Percentiles rank a stretch among this genome's conserved stretches.
phyloP scores from a whole-genome alignment of 2,888 invertebrate species.

The Aspidapion aeneum region DNA sequence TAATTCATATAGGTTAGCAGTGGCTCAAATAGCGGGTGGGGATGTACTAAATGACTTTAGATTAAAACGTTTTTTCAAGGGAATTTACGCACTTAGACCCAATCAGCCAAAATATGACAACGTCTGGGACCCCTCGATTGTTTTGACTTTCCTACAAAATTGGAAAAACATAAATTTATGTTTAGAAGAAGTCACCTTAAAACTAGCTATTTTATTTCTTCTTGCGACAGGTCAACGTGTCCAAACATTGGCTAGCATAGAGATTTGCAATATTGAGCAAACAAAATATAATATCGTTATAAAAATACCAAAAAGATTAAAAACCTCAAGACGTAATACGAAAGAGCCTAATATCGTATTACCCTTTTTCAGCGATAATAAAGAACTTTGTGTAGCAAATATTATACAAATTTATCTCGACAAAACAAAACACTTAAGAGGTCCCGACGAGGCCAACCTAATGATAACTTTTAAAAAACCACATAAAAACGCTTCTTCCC shows the following conservation, averaged over 20 bases:
- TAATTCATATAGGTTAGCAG: slow-evolving; percentile 17
- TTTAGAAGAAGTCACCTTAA: slow-evolving; percentile 11
- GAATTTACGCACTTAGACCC: slow-evolving; percentile 12
- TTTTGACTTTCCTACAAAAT: slow-evolving; percentile 5
- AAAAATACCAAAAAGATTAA: slow-evolving; percentile 9
- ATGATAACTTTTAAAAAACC: slow-evolving; percentile 19
- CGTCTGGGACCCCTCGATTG: slow-evolving; percentile 14
- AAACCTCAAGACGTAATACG: slow-evolving; percentile 7
- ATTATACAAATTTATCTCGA: neutral
- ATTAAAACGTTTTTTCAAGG: slow-evolving; percentile 20
- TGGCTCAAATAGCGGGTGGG: slow-evolving; percentile 16
- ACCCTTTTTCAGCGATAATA: slow-evolving; percentile 17
- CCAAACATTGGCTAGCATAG: slow-evolving; percentile 15
- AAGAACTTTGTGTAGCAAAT: slow-evolving; percentile 18
- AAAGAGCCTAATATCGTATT: slow-evolving; percentile 19
- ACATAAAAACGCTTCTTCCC: slow-evolving; percentile 6
- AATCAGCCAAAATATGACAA: slow-evolving; percentile 8
- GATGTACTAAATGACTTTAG: slow-evolving; percentile 15
- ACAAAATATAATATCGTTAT: neutral
- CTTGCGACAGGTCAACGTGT: slow-evolving; percentile 17
- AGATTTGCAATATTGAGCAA: slow-evolving; percentile 6
- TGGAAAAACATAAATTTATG: neutral
- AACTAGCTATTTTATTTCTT: slow-evolving; percentile 11
- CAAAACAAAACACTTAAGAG: neutral
- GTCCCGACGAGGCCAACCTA: neutral